Conservation (phyloP, 1,140 invertebrate genomes). For the Stratiolaelaps scimitus region DNA sequence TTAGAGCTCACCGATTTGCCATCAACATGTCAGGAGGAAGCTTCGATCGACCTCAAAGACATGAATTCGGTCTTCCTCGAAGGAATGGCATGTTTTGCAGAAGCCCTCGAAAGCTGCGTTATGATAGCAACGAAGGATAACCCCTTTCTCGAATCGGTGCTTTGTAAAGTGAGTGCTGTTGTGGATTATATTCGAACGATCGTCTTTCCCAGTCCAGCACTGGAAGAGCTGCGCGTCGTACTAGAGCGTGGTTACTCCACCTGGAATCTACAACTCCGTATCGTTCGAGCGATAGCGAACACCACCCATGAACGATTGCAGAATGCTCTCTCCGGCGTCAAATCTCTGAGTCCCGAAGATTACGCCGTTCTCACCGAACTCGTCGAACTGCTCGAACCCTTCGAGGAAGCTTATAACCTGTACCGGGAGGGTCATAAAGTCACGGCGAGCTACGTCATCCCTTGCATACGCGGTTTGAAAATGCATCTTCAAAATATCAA, state of each 20-base stretch:
- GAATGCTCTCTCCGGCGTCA: conserved; percentile 11
- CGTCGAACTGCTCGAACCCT: conserved; percentile 9
- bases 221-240: conserved; percentile 3
- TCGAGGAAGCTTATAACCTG: conserved; percentile 24
- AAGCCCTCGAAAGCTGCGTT: conserved; percentile 12
- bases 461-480: conserved; percentile 14
- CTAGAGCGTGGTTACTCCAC: conserved; percentile 24
- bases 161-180: conserved; percentile 10
- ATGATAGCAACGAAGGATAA: conserved; percentile 13
- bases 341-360: conserved; percentile 9
- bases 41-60: conserved; percentile 19
- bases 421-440: conserved; percentile 16
- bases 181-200: conserved; percentile 20
- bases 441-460: conserved; percentile 24
- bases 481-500: conserved; percentile 15
- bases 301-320: conserved; percentile 17
- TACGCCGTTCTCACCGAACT: conserved; percentile 27
- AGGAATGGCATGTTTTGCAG: conserved; percentile 21
- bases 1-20: not conserved
- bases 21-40: not conserved
- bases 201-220: conserved; percentile 19
- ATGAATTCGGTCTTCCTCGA: conserved; percentile 16
- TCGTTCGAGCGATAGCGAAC: conserved; percentile 14
- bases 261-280: conserved; percentile 13
- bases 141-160: conserved; percentile 15